Conservation (phyloP, 2,797 vertebrate species). For the Danio kyathit region DNA sequence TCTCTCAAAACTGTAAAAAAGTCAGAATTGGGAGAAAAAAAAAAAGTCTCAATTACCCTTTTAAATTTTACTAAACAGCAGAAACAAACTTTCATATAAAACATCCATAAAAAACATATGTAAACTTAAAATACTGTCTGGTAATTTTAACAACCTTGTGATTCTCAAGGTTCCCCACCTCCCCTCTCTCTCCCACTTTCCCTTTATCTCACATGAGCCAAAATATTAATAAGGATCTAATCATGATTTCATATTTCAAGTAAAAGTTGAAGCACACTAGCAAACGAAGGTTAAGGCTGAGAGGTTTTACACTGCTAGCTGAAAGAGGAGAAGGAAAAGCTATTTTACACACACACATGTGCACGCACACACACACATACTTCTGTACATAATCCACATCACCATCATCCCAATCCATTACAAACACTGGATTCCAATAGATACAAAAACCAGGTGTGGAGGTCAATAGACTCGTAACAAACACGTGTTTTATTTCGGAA, state of each 20-base stretch:
- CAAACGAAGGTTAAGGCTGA: constrained; percentile 43
- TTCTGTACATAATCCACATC: constrained; percentile 53
- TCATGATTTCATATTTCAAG: constrained; percentile 34
- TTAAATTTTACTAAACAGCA: neutral
- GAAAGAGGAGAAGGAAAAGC: constrained; percentile 51
- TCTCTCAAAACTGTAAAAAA: neutral
- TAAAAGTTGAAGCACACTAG: constrained; percentile 24
- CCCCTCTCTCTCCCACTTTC: constrained; percentile 21
- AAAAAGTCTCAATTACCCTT: neutral
- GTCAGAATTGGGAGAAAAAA: neutral
- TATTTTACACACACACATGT: constrained; percentile 59
- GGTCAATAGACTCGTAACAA: constrained; percentile 46
- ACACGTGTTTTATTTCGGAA: constrained; percentile 50
- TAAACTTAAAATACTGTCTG: constrained; percentile 46
- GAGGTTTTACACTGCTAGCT: constrained; percentile 47
- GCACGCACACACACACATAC: too few relatives aligned
- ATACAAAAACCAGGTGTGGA: constrained; percentile 51
- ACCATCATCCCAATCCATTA: constrained; percentile 20
- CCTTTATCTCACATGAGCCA: neutral
- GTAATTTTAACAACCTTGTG: neutral
- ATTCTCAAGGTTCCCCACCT: neutral
- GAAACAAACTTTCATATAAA: neutral
- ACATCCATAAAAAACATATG: neutral
- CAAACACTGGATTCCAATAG: constrained; percentile 32
- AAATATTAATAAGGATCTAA: constrained; percentile 10